Evolutionary conservation across 2,888 invertebrate species (phyloP).

Genomic region (Hydrotaea diabolus): DNA sequence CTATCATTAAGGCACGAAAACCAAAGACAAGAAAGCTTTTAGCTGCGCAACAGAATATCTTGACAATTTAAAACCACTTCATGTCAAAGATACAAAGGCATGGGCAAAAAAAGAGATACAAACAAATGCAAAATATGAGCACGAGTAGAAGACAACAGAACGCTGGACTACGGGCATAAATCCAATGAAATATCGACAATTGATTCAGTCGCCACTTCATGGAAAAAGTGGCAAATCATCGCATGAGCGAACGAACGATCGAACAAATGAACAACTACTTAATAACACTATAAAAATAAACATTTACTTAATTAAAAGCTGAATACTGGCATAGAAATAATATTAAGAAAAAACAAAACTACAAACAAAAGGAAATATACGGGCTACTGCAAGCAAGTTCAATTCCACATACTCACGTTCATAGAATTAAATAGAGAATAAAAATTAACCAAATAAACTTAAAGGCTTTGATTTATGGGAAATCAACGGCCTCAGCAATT

Average conservation of each 20-base stretch:
- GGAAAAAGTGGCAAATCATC: neutral
- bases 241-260: neutral
- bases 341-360: neutral
- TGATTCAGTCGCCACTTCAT: constrained; percentile 12
- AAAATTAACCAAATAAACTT: constrained; percentile 1
- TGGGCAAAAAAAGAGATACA: neutral
- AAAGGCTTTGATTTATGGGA: constrained; percentile 26
- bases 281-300: neutral
- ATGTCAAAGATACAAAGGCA: constrained; percentile 8
- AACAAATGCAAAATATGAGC: constrained; percentile 2
- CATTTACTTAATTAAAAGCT: constrained; percentile 6
- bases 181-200: constrained; percentile 19
- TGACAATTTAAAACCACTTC: constrained; percentile 54
- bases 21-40: constrained; percentile 33
- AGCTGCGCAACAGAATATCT: constrained; percentile 13
- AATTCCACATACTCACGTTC: neutral
- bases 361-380: neutral
- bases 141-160: neutral
- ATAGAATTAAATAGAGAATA: neutral
- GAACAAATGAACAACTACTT: neutral
- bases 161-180: neutral
- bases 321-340: neutral
- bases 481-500: constrained; percentile 2
- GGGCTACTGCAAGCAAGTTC: neutral
- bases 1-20: constrained; percentile 42